Percentiles rank a stretch among this genome's conserved stretches.
Evolutionary conservation across 2,113 vertebrate genomes (phyloP).

Genomic region (Mormoops blainvillei): DNA sequence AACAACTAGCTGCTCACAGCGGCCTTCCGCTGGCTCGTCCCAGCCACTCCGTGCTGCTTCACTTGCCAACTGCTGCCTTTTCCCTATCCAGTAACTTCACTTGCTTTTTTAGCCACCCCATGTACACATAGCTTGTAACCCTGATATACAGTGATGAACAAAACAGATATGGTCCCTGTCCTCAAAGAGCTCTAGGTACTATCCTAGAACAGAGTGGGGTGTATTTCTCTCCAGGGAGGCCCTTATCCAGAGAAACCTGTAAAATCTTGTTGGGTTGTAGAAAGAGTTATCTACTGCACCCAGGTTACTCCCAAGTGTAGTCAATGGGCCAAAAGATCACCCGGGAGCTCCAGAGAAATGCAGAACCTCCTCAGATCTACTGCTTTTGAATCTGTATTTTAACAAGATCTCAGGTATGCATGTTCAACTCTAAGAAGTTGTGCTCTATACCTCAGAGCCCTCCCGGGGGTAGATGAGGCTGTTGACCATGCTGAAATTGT

Average conservation of each 20-base stretch:
- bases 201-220: background rate
- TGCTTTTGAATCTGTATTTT: background rate
- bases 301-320: background rate
- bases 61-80: background rate
- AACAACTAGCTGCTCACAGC: background rate
- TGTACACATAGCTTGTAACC: background rate
- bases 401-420: background rate
- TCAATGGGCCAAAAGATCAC: background rate
- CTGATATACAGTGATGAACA: background rate
- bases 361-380: background rate
- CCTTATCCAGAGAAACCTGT: background rate
- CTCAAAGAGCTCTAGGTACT: background rate
- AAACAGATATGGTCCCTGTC: background rate
- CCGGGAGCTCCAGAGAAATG: background rate
- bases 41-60: background rate
- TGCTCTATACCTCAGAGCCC: conserved; percentile 88
- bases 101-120: background rate
- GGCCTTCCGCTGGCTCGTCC: background rate
- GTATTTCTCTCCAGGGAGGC: background rate
- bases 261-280: background rate
- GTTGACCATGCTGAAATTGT: conserved; percentile 95
- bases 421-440: background rate
- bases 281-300: background rate
- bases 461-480: conserved; percentile 94
- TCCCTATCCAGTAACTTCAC: background rate